phyloP scores from a whole-genome alignment of 2,888 invertebrate genomes.

The Eurois occulta region DNA sequence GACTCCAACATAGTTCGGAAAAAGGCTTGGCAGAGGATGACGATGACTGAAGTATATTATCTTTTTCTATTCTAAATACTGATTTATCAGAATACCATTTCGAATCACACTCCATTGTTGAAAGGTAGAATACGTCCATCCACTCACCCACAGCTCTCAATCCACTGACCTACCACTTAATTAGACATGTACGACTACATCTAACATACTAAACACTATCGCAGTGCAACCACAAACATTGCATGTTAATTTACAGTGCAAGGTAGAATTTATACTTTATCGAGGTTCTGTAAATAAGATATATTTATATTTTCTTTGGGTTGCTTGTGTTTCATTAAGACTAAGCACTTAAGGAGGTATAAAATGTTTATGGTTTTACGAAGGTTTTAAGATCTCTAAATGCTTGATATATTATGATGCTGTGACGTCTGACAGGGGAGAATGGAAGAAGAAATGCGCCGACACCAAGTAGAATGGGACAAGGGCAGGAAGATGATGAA shows the following conservation, averaged over 20 bases:
- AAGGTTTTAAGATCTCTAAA: not conserved
- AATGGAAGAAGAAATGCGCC: no score
- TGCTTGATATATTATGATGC: no score
- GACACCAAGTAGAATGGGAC: no score
- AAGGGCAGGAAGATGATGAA: no score
- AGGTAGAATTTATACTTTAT: not conserved
- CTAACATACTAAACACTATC: slow-evolving; percentile 1
- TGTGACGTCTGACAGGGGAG: no score
- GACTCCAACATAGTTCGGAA: not conserved
- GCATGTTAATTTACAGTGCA: slow-evolving; percentile 6
- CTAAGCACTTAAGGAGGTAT: not conserved
- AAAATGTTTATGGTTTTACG: not conserved
- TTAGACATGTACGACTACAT: not conserved
- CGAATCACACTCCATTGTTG: not conserved
- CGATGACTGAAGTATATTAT: not conserved
- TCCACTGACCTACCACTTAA: slow-evolving; percentile 14
- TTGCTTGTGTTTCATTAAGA: not conserved
- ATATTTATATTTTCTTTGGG: not conserved
- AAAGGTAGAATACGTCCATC: not conserved
- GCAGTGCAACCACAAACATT: slow-evolving; percentile 16
- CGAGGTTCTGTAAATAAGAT: not conserved
- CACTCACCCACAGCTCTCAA: not conserved
- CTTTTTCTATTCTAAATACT: not conserved
- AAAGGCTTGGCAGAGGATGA: not conserved
- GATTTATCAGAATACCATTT: not conserved